phyloP scores from a whole-genome alignment of 2,888 invertebrate species.

The Polydrusus tereticollis region DNA sequence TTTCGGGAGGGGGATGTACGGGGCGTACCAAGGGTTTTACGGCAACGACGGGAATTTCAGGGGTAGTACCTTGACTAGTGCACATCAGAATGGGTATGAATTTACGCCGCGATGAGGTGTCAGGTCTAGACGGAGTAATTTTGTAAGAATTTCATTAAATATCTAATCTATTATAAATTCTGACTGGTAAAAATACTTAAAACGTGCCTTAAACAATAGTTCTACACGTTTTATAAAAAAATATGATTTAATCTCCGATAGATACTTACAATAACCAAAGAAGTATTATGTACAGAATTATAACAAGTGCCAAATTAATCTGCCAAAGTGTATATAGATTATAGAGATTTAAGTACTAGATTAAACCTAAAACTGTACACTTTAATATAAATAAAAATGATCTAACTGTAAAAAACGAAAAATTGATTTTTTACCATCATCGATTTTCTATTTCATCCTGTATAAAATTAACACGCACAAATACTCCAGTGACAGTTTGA shows the following conservation, averaged over 20 bases:
- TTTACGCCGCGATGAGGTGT: conserved; percentile 56
- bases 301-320: background rate
- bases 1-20: conserved; percentile 62
- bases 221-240: too few species aligned
- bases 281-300: conserved; percentile 36
- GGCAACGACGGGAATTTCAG: conserved; percentile 60
- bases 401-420: too few species aligned
- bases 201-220: too few species aligned
- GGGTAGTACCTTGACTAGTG: conserved; percentile 49
- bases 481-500: too few species aligned
- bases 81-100: conserved; percentile 61
- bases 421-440: too few species aligned
- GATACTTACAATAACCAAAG: conserved; percentile 31
- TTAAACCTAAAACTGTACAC: too few species aligned
- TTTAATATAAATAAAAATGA: too few species aligned
- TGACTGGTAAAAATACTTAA: too few species aligned
- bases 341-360: background rate
- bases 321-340: conserved; percentile 26
- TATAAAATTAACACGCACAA: too few species aligned
- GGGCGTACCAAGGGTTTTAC: conserved; percentile 63
- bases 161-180: too few species aligned
- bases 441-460: too few species aligned
- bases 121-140: background rate
- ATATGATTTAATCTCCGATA: background rate
- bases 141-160: background rate